phyloP scores from a whole-genome alignment of 2,797 vertebrate genomes.

The Salarias fasciatus region DNA sequence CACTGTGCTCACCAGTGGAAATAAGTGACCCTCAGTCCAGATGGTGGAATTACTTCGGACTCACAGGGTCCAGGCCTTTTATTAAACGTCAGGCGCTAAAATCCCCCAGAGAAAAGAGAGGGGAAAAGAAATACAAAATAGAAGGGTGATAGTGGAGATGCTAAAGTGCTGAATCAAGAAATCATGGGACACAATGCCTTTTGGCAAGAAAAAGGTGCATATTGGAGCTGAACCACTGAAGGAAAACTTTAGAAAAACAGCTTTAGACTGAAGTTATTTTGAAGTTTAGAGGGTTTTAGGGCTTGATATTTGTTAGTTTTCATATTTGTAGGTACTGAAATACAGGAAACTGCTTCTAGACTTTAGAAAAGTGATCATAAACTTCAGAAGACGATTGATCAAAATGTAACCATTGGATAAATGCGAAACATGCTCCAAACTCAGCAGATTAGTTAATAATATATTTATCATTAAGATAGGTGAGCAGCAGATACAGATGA shows the following conservation, averaged over 20 bases:
- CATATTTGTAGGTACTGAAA: too few species aligned
- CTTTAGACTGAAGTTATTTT: too few species aligned
- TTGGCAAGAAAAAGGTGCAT: conserved; percentile 28
- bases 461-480: conserved; percentile 5
- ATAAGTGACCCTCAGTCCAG: conserved; percentile 62
- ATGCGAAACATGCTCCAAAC: background rate
- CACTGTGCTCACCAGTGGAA: conserved; percentile 35
- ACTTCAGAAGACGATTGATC: background rate
- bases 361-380: background rate
- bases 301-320: background rate
- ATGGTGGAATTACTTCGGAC: conserved; percentile 68
- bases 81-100: conserved; percentile 51
- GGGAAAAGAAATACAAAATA: conserved; percentile 24
- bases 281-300: background rate
- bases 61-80: conserved; percentile 50
- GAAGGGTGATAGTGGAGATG: conserved; percentile 11
- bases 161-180: conserved; percentile 66
- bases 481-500: conserved; percentile 8
- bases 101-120: conserved; percentile 40
- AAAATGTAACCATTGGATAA: background rate
- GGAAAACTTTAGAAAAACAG: too few species aligned
- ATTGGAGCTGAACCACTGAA: too few species aligned
- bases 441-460: background rate
- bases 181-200: conserved; percentile 57
- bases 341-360: background rate